These are phyloP conservation scores for Eumaeus atala DNA, from an alignment of 1,140 invertebrate genomes.

Conservation along the genomic window DNA sequence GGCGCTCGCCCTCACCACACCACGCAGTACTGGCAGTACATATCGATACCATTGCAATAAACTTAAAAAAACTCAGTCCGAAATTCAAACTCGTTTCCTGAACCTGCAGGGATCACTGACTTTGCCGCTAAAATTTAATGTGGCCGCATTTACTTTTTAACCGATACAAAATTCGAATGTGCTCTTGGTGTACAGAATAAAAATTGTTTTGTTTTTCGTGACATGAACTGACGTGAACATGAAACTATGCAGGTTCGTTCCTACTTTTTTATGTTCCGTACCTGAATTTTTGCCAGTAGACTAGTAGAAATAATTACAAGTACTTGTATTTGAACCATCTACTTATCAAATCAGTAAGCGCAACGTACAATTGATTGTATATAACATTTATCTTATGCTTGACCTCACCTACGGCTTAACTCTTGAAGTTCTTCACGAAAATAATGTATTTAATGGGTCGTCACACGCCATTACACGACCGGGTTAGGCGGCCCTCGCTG, in stretches of 20 bases:
- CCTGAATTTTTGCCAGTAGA: too few relatives aligned
- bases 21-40: constrained; percentile 30
- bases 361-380: too few relatives aligned
- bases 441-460: too few relatives aligned
- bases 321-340: too few relatives aligned
- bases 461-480: too few relatives aligned
- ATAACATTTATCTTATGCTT: too few relatives aligned
- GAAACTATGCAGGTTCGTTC: constrained; percentile 2
- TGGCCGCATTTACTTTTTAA: constrained; percentile 6
- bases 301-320: too few relatives aligned
- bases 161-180: constrained; percentile 13
- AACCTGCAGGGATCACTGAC: constrained; percentile 12
- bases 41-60: constrained; percentile 12
- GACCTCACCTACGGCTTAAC: too few relatives aligned
- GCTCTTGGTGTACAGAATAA: constrained; percentile 11
- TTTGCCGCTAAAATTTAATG: constrained; percentile 2
- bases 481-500: too few relatives aligned
- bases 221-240: constrained; percentile 7
- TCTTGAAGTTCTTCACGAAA: too few relatives aligned
- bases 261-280: too few relatives aligned
- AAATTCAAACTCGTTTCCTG: constrained; percentile 7
- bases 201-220: background rate
- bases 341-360: too few relatives aligned
- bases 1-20: constrained; percentile 35
- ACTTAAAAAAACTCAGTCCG: constrained; percentile 18